phyloP scores from a whole-genome alignment of 2,113 vertebrate species.

The Bungarus multicinctus region DNA sequence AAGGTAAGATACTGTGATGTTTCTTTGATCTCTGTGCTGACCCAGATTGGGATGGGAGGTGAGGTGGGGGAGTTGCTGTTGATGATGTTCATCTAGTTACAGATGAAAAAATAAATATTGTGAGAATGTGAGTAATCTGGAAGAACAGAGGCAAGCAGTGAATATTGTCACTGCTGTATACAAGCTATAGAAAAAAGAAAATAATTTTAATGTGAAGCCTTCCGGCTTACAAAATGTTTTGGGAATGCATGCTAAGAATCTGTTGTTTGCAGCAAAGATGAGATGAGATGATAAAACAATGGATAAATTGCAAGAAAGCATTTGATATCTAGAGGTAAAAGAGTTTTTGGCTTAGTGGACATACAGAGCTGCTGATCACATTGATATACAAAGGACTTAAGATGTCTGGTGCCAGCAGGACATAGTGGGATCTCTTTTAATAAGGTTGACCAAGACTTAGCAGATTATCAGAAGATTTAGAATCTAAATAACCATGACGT shows the following conservation, averaged over 20 bases:
- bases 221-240: not conserved
- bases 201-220: not conserved
- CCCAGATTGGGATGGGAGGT: not conserved
- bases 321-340: too few species aligned
- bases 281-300: too few species aligned
- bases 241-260: not conserved
- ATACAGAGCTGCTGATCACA: too few species aligned
- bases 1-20: not conserved
- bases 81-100: not conserved
- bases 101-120: not conserved
- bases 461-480: not conserved
- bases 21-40: not conserved
- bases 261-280: too few species aligned
- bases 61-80: not conserved
- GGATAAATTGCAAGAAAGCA: too few species aligned
- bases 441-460: not conserved
- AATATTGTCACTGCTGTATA: not conserved
- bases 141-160: not conserved
- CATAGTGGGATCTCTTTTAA: not conserved
- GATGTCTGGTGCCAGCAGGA: too few species aligned
- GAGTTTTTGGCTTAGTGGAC: too few species aligned
- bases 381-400: too few species aligned
- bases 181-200: not conserved
- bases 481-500: not conserved
- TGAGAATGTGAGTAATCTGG: not conserved